A percentile compares a stretch with the other conserved stretches of the same genome.
These are phyloP conservation scores for Lepidochrysops patricia DNA, from an alignment of 2,888 invertebrate species.

Conservation along the genomic window DNA sequence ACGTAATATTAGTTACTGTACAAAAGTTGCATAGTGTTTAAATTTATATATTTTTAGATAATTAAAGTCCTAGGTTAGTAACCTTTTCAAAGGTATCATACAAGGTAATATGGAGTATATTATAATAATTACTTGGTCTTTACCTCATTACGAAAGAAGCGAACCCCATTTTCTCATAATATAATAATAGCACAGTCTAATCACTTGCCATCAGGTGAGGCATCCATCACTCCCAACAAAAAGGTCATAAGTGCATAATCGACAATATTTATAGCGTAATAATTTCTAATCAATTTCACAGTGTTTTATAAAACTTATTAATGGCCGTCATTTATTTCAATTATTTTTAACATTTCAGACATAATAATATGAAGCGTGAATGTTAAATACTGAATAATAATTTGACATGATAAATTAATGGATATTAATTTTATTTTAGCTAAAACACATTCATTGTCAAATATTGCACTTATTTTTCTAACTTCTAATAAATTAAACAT, in stretches of 20 bases:
- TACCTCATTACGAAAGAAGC: background rate
- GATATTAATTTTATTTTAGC: background rate
- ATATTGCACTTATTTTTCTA: too few species aligned
- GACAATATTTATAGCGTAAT: background rate
- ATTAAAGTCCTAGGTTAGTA: too few species aligned
- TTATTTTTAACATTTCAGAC: background rate
- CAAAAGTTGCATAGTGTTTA: too few species aligned
- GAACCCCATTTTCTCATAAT: background rate
- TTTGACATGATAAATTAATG: background rate
- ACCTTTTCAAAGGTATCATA: background rate
- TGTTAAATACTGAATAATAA: background rate
- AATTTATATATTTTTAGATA: too few species aligned
- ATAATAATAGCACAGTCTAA: background rate
- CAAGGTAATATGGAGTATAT: too few species aligned
- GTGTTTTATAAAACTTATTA: background rate
- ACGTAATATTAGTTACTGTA: too few species aligned
- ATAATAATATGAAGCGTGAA: background rate
- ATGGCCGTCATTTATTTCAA: slow-evolving; percentile 3
- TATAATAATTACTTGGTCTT: background rate
- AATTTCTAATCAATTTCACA: slow-evolving; percentile 3
- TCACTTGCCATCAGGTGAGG: background rate
- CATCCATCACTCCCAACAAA: background rate
- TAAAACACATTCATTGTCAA: background rate
- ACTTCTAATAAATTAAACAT: too few species aligned
- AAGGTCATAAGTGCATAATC: background rate